Evolutionary conservation across 92 coral and sea anemone species (phyloP).

Genomic region (Hydrozoanthus gracilis): DNA sequence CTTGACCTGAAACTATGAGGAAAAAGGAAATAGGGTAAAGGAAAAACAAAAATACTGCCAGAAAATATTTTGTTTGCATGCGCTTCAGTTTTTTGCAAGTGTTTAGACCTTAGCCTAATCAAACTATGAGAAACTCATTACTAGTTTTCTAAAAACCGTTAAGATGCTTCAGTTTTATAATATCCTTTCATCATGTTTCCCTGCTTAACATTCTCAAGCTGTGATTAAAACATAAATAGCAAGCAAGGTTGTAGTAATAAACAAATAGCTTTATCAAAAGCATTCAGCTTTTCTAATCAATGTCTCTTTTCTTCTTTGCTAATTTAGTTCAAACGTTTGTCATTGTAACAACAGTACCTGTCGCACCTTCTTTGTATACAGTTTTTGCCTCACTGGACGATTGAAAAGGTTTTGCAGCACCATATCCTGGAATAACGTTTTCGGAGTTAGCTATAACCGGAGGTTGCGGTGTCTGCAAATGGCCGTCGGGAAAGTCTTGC

Average conservation of each 20-base stretch:
- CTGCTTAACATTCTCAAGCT: not conserved
- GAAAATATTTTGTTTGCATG: too few relatives aligned
- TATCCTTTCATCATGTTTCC: not conserved
- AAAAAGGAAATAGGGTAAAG: too few relatives aligned
- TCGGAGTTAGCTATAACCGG: not conserved
- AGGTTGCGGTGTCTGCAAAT: not conserved
- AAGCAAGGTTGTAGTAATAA: not conserved
- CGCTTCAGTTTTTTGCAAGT: too few relatives aligned
- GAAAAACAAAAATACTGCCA: too few relatives aligned
- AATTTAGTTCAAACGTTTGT: not conserved
- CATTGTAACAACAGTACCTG: not conserved
- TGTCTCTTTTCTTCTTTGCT: slow-evolving; percentile 18
- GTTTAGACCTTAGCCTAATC: too few relatives aligned
- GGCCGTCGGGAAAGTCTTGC: slow-evolving; percentile 11
- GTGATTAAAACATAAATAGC: not conserved
- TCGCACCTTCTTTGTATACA: not conserved
- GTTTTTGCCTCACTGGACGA: not conserved
- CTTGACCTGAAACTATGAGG: too few relatives aligned
- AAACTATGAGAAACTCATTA: too few relatives aligned
- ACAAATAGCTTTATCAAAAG: slow-evolving; percentile 36
- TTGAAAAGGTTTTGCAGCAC: not conserved
- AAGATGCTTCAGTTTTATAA: too few relatives aligned
- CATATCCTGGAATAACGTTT: not conserved
- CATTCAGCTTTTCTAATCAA: slow-evolving; percentile 28
- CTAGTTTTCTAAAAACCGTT: too few relatives aligned